Percentiles rank a stretch among this genome's conserved stretches.
These are phyloP conservation scores for Brachirus orientalis DNA, from an alignment of 2,113 vertebrate species.

Conservation along the genomic window DNA sequence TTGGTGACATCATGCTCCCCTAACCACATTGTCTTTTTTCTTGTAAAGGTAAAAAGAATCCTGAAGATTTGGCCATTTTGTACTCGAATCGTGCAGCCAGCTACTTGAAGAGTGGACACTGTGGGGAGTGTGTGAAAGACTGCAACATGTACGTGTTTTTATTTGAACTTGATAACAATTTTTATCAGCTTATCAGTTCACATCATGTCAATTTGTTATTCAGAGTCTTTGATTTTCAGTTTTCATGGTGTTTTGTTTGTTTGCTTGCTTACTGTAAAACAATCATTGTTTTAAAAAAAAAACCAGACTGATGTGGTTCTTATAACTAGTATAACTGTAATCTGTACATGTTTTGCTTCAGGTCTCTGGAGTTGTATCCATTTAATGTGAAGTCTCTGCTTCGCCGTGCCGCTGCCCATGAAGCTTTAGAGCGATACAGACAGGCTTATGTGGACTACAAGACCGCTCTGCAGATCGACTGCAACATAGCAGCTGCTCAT, in stretches of 20 bases:
- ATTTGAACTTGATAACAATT: background rate
- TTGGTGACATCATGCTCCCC: background rate
- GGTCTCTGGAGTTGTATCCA: constrained; percentile 83
- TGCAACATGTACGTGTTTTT: constrained; percentile 82
- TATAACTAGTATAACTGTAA: background rate
- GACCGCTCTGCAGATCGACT: constrained; percentile 88
- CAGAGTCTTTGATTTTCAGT: too few relatives aligned
- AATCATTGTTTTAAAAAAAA: too few relatives aligned
- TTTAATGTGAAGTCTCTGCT: constrained; percentile 90
- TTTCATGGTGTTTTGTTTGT: too few relatives aligned
- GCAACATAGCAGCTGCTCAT: constrained; percentile 83
- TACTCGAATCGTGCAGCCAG: constrained; percentile 91
- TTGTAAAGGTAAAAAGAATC: constrained; percentile 74
- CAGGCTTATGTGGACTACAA: constrained; percentile 93
- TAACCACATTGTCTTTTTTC: background rate
- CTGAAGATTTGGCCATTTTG: constrained; percentile 87
- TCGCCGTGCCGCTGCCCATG: constrained; percentile 88
- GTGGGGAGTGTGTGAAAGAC: constrained; percentile 89
- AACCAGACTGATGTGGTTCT: background rate
- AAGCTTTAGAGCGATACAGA: constrained; percentile 88
- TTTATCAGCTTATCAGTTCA: background rate
- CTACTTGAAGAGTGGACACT: constrained; percentile 90
- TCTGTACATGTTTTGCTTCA: background rate
- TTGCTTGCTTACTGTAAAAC: too few relatives aligned
- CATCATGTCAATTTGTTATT: too few relatives aligned